Base-by-base conservation (phyloP, 2,888 invertebrate species). In the Tethea ocularis region DNA sequence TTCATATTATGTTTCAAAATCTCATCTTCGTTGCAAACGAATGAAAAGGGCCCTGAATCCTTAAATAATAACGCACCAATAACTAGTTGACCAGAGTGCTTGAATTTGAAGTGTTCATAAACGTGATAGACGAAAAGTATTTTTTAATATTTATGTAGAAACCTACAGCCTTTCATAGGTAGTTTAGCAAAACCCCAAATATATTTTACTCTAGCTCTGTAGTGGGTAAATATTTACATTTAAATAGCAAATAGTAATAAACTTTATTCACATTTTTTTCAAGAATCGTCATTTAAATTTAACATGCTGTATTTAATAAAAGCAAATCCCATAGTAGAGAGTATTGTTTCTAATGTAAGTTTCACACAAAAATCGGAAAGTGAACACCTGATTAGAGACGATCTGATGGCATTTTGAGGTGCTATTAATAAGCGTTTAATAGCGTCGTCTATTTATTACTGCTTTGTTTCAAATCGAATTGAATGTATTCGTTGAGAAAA, bases 81-180 rank as follows among this genome's bases (percentile, higher is more conserved):
- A 72, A 79, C 83, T 87, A 89, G 85, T 75, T 78, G 89, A 90
- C 89, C 89, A 89, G 80, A 84, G 79, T 71, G 78, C 87, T 86
- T 86, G 80, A 86, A 87, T 88, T 84, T 77, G 75, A 91, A 87
- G 91, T 93, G 92, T 93, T 93, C 92, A 91, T 85, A 67, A 86
- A 87, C 84, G 90, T 91, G 90, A 90, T 92, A 91, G 83, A 84
- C 75, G 83, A 88, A 78, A 84, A 81, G 88, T 92, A 91, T 92
- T 92, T 92, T 92, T 91, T 81, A 91, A 91, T 87, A 82, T 83
- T 84, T 84, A 80, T 78, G 83, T 82, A 82, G 82, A 70, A 71
- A 72, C 72, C 67, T 74, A 74, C 80, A 74, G 79, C 79, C 71
- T 73, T 80, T 81, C 82, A 83, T 82, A 74, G 74, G 70, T 75